Base-by-base conservation (phyloP, 2,797 vertebrate genomes). In the Muraenolepis orangiensis region DNA sequence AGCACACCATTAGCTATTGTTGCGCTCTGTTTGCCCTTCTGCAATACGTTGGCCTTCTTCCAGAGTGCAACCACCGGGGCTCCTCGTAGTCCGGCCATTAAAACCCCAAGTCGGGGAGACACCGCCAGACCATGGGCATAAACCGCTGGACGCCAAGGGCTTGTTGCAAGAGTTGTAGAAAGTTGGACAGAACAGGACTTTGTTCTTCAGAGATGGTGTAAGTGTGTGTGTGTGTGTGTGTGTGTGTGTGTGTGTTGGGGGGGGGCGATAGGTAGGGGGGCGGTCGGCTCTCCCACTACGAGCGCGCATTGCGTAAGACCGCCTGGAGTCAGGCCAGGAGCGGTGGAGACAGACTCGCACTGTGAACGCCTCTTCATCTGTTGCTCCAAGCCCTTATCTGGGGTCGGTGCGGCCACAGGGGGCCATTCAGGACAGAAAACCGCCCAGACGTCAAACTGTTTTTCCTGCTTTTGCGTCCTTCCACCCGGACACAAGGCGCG, bases 331-430 rank as follows among this genome's bases (percentile, higher is more conserved):
- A 71, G 29, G 12, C 1, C 69, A 13, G 36, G 69, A 36, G 76
- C 31, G 40, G 71, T 14, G 61, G 40, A 57, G 61, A 32, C 18
- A 46, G 38, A 66, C 42, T 66, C 38, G 51, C 14, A 66, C 26
- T 46, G 76, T 66, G 74, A 78, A 71, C 69, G 74, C 13, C 5
- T 72, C 72, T 40, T 34, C 32, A 16, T 42, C 64, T 34, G 36
- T 32, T 57, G 28, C 40, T 71, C 46, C 61, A 23, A 61, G 61
- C 4, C 71, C 40, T 73, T 66, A 76, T 71, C 57, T 70, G 42
- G 64, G 57, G 29, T 40, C 6, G 38, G 10, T 34, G 66, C 31
- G 66, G 14, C 23, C 16, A 34, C 11, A 4, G 20, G 66, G 34
- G 66, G 38, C 42, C 40, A 51, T 10, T 30, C 30, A 3, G 29